Evolutionary conservation across 2,888 invertebrate genomes (phyloP), one percentile per base, ranked within the genome.

Genomic region (Brassicogethes aeneus): DNA sequence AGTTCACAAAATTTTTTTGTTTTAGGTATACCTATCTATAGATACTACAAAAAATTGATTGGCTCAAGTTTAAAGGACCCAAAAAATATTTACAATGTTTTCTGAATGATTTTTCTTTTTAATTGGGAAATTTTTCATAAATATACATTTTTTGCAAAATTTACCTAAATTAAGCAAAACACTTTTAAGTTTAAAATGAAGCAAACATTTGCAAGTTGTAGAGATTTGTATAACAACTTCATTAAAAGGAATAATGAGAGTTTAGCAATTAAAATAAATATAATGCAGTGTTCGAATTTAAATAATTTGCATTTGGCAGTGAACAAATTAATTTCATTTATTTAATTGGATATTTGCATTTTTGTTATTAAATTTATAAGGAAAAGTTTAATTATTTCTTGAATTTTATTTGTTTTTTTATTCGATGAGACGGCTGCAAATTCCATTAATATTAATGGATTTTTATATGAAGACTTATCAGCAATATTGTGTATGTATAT

Each of bases 181-280:
- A 23, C 23, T 5, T 23, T 23, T 23, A 5, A 10, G 10, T 5
- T 23, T 5, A 10, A 23, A 23, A 23, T 23, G 5, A 23, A 23
- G 23, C 23, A 57, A 52, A 53, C 56, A 50, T 51, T 51, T 51
- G 50, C 51, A 49, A 53, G 51, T 56, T 49, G 47, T 56, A 40
- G 50, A 51, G 52, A 57, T 53, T 53, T 51, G 55, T 57, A 56
- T 57, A n/a, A n/a, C 57, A 54, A 58, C 59, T 56, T 56, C 56
- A 56, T 59, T 59, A 56, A 55, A n/a, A 55, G 56, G 54, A 57
- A 57, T 59, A 59, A 58, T 53, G 57, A 57, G 57, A 53, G 43
- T 54, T 57, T 56, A 49, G 57, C 56, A 57, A 59, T 59, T 56
- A 56, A 57, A 56, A 58, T 52, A 54, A 55, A 57, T 53, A 50